phyloP scores from a whole-genome alignment of 2,888 invertebrate genomes.

The Papilio elwesi region DNA sequence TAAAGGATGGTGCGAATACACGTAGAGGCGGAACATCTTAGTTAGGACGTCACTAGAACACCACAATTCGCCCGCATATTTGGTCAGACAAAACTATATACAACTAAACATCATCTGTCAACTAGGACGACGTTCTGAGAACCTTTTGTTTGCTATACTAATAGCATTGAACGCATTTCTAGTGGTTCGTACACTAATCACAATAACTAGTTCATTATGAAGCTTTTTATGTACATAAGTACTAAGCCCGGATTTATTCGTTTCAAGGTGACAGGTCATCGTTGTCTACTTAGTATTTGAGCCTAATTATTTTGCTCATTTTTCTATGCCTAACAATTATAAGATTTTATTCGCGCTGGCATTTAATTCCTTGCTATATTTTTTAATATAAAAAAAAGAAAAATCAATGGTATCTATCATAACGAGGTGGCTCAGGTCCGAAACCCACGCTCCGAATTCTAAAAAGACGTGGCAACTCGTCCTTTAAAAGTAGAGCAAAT shows the following conservation, averaged over 20 bases:
- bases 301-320: no score
- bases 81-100: slow-evolving; percentile 82
- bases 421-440: neutral
- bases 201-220: neutral
- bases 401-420: no score
- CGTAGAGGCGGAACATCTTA: slow-evolving; percentile 42
- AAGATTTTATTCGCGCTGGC: no score
- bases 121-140: slow-evolving; percentile 68
- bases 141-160: slow-evolving; percentile 75
- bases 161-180: slow-evolving; percentile 66
- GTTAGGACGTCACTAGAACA: slow-evolving; percentile 67
- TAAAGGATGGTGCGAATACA: slow-evolving; percentile 15
- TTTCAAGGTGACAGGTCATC: no score
- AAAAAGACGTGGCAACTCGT: neutral
- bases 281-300: no score
- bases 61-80: slow-evolving; percentile 77
- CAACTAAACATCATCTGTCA: slow-evolving; percentile 79
- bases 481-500: slow-evolving; percentile 10
- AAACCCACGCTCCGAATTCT: neutral
- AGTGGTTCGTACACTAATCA: slow-evolving; percentile 37
- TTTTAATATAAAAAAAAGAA: no score
- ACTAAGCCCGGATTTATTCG: no score
- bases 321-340: no score
- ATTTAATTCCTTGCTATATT: no score
- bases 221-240: no score